phyloP scores from a whole-genome alignment of 2,797 vertebrate genomes.

The Periparus ater region DNA sequence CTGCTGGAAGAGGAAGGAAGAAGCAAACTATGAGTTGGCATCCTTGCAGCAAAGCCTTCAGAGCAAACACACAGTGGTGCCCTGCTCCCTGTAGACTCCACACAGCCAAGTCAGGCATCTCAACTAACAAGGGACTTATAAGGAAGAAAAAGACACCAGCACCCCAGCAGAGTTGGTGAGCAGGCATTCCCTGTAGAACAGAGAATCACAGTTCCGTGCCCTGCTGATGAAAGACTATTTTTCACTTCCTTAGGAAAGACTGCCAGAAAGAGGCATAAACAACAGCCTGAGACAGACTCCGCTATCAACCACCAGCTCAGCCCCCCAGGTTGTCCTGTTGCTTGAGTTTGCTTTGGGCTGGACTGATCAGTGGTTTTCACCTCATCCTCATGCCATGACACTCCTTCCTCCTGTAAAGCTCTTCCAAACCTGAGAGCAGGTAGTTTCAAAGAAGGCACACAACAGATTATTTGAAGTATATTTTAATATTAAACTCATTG shows the following conservation, averaged over 20 bases:
- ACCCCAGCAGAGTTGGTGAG: not conserved
- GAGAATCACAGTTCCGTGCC: not conserved
- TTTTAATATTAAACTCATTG: conserved; percentile 44
- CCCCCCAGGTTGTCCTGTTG: not conserved
- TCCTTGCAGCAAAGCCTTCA: not conserved
- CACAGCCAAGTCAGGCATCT: not conserved
- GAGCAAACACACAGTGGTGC: not conserved
- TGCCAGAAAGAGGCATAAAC: not conserved
- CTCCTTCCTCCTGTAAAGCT: not conserved
- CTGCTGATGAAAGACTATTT: not conserved
- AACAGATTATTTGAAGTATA: not conserved
- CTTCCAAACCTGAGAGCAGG: not conserved
- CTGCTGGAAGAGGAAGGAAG: not conserved
- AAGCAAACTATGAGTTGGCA: not conserved
- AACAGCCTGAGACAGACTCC: not conserved
- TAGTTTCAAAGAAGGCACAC: not conserved
- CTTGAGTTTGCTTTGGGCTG: not conserved
- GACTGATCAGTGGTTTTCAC: not conserved
- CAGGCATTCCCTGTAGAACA: not conserved
- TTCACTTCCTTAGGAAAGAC: not conserved
- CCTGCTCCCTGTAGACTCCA: not conserved
- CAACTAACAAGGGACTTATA: not conserved
- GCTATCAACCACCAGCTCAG: not conserved
- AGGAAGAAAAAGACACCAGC: not conserved
- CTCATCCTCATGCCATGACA: not conserved